Percentiles rank a stretch among this genome's conserved stretches.
Evolutionary conservation across 1,140 invertebrate species (phyloP).

Genomic region (Drusus annulatus): DNA sequence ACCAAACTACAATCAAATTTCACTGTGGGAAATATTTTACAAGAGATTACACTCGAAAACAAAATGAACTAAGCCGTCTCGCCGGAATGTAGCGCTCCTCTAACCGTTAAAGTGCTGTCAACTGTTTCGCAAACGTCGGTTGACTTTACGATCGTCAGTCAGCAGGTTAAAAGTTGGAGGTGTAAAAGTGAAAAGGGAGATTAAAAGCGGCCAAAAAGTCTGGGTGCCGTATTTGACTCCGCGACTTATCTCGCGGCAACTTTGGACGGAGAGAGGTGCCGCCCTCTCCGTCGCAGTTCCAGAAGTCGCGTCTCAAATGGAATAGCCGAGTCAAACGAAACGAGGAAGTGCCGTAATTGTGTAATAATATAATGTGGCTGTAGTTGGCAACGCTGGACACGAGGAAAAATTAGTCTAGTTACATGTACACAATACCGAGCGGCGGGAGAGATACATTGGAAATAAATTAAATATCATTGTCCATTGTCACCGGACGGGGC

Average conservation of each 20-base stretch:
- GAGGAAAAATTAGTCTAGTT: conserved; percentile 27
- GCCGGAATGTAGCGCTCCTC: conserved; percentile 5
- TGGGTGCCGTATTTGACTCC: background rate
- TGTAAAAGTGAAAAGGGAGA: background rate
- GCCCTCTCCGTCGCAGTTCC: background rate
- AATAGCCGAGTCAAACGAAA: background rate
- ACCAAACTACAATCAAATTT: background rate
- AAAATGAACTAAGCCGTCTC: conserved; percentile 7
- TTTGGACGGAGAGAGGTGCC: background rate
- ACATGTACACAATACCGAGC: background rate
- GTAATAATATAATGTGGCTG: conserved; percentile 1
- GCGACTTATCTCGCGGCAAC: background rate
- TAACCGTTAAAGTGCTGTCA: background rate
- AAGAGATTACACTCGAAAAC: conserved; percentile 35
- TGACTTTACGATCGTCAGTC: background rate
- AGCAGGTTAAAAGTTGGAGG: background rate
- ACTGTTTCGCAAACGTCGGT: background rate
- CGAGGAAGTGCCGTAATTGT: background rate
- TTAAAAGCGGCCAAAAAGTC: conserved; percentile 10
- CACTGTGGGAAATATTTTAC: conserved; percentile 39
- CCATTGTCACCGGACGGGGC: conserved; percentile 10
- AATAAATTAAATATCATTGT: conserved; percentile 11
- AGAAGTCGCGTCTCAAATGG: background rate
- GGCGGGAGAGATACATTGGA: too few relatives aligned
- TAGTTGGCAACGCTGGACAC: conserved; percentile 12